These are phyloP conservation scores for Diplodus puntazzo DNA, from an alignment of 2,797 vertebrate genomes.

Conservation along the genomic window DNA sequence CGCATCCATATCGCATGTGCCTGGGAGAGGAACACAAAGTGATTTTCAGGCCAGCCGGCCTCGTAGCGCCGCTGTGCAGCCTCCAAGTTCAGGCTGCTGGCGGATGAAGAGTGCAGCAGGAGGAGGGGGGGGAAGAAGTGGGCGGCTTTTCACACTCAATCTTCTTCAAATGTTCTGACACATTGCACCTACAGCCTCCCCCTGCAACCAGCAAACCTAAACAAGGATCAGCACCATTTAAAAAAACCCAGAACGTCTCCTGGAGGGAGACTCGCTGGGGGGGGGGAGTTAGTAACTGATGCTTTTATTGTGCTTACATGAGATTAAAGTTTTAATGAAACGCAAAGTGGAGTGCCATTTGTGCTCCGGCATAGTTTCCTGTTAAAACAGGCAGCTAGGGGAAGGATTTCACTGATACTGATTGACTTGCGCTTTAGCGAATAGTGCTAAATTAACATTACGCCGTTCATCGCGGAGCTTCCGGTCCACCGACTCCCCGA, in stretches of 20 bases:
- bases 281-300: slow-evolving; percentile 3
- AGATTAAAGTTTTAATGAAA: slow-evolving; percentile 1
- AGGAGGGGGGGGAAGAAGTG: slow-evolving; percentile 34
- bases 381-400: no score
- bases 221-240: slow-evolving; percentile 55
- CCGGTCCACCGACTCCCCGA: no score
- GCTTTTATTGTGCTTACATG: slow-evolving; percentile 1
- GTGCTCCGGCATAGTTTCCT: no score
- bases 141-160: slow-evolving; percentile 77
- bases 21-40: slow-evolving; percentile 77
- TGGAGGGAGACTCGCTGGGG: slow-evolving; percentile 6
- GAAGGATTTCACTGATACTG: no score
- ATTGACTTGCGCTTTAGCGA: no score
- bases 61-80: slow-evolving; percentile 52
- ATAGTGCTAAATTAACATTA: no score
- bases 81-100: slow-evolving; percentile 64
- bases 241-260: slow-evolving; percentile 48
- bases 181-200: slow-evolving; percentile 69
- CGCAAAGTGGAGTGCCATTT: no score
- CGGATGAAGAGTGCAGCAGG: slow-evolving; percentile 54
- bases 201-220: slow-evolving; percentile 45
- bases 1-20: slow-evolving; percentile 81
- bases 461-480: no score
- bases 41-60: slow-evolving; percentile 80
- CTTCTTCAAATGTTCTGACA: slow-evolving; percentile 81